Base-by-base conservation (phyloP, 2,888 invertebrate species). In the Nysson spinosus region DNA sequence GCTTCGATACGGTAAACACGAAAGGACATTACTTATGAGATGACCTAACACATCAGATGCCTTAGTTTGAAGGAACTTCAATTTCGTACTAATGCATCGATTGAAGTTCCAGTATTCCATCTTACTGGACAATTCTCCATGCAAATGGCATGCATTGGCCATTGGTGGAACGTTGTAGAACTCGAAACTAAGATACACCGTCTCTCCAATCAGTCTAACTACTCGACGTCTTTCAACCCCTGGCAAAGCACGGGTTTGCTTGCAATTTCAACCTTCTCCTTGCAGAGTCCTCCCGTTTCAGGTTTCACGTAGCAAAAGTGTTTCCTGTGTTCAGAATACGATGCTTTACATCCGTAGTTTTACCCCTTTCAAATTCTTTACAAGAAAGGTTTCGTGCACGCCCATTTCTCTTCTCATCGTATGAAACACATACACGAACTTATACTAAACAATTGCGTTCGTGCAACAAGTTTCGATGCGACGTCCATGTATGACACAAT, bases 391-490 rank as follows among this genome's bases (percentile, higher is more conserved):
- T 34, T 1, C 34, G 42, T 12, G 14, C 42, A 42, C 61, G 30
- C 24, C 61, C 47, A 47, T 61, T 61, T 54, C 47, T 47, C 39
- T 19, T 12, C 12, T 40, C 26, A 60, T 44, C 49, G 34, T 24
- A 20, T 43, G 32, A 43, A 26, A 6, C 17, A 6, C 19, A 44
- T 11, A 5, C 12, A 6, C 11, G 4, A 7, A 3, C 11, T 4
- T n/a, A 32, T 11, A n/a, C 32, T 4, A 19, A 7, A 16, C 1
- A 4, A 20, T 16, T 14, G 19, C 26, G 17, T 28, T 5, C 49
- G 46, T 14, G 54, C 56, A 46, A 68, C 56, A 54, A 71, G 66
- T 69, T 34, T 39, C 71, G 42, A 60, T 55, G 30, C 20, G n/a
- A n/a, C 37, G 28, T 17, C 39, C 39, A 39, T 20, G 47, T 49